A percentile compares a stretch with the other conserved stretches of the same genome.
These are phyloP conservation scores for Sturmia bella DNA, from an alignment of 2,888 invertebrate species.

Conservation along the genomic window DNA sequence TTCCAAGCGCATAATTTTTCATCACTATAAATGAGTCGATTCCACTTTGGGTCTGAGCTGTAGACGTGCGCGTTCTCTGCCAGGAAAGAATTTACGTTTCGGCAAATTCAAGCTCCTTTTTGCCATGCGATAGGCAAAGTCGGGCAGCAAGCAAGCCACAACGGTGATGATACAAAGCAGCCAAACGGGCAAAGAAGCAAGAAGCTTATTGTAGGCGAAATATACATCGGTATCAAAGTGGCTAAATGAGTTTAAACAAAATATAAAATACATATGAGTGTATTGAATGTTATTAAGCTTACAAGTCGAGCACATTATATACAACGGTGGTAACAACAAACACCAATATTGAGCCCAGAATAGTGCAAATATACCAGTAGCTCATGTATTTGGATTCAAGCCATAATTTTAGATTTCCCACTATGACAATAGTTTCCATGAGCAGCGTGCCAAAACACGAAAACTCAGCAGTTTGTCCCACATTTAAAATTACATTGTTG, in stretches of 20 bases:
- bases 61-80: constrained; percentile 73
- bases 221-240: constrained; percentile 83
- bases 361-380: constrained; percentile 82
- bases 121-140: constrained; percentile 81
- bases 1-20: too few relatives aligned
- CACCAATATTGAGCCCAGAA: constrained; percentile 83
- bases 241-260: constrained; percentile 74
- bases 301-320: constrained; percentile 85
- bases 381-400: constrained; percentile 85
- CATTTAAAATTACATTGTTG: constrained; percentile 83
- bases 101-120: constrained; percentile 76
- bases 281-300: constrained; percentile 80
- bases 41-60: constrained; percentile 74
- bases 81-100: constrained; percentile 77
- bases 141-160: constrained; percentile 84
- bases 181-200: constrained; percentile 85
- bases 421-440: constrained; percentile 84
- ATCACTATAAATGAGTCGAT: constrained; percentile 75
- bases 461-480: constrained; percentile 83
- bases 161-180: constrained; percentile 83
- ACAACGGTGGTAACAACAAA: constrained; percentile 84
- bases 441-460: constrained; percentile 85
- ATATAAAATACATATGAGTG: too few relatives aligned
- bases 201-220: constrained; percentile 85
- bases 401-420: constrained; percentile 85